A percentile compares a stretch with the other conserved stretches of the same genome.
Evolutionary conservation across 1,140 invertebrate species (phyloP).

Genomic region (Aricia agestis): DNA sequence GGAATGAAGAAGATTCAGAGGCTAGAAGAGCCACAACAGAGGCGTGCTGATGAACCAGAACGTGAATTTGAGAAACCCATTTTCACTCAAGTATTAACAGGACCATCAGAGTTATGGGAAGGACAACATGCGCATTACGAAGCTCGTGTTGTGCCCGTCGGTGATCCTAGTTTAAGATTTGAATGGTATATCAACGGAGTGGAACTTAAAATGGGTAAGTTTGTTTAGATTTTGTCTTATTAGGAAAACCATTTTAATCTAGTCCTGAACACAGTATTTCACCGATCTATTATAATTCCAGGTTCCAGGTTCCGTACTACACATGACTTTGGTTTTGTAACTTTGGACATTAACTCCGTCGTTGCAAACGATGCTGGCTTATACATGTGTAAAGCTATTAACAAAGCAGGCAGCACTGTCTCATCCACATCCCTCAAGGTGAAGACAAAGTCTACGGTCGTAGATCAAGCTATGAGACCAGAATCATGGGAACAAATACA

Average conservation of each 20-base stretch:
- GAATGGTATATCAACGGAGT: slow-evolving; percentile 97
- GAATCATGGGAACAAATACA: slow-evolving; percentile 94
- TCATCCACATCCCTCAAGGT: slow-evolving; percentile 93
- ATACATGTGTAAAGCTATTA: slow-evolving; percentile 95
- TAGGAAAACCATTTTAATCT: no score
- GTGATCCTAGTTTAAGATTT: slow-evolving; percentile 91
- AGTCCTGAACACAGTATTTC: no score
- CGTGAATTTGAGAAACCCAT: slow-evolving; percentile 93
- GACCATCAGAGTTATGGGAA: slow-evolving; percentile 94
- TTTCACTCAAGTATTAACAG: slow-evolving; percentile 92
- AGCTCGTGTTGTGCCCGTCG: slow-evolving; percentile 95
- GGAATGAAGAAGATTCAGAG: slow-evolving; percentile 95
- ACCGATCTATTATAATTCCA: slow-evolving; percentile 39
- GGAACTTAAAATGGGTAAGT: slow-evolving; percentile 90
- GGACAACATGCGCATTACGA: slow-evolving; percentile 97
- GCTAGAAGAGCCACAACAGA: slow-evolving; percentile 87
- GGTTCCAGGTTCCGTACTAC: slow-evolving; percentile 91
- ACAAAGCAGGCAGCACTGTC: slow-evolving; percentile 92
- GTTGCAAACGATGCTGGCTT: slow-evolving; percentile 94
- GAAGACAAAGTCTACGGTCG: slow-evolving; percentile 86
- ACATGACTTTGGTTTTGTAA: slow-evolving; percentile 96
- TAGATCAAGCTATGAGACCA: slow-evolving; percentile 88
- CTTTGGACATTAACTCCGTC: slow-evolving; percentile 91
- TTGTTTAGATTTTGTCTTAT: not conserved
- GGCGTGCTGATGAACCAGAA: slow-evolving; percentile 83